phyloP scores from a whole-genome alignment of 1,140 invertebrate species.

The Drosophila auraria region DNA sequence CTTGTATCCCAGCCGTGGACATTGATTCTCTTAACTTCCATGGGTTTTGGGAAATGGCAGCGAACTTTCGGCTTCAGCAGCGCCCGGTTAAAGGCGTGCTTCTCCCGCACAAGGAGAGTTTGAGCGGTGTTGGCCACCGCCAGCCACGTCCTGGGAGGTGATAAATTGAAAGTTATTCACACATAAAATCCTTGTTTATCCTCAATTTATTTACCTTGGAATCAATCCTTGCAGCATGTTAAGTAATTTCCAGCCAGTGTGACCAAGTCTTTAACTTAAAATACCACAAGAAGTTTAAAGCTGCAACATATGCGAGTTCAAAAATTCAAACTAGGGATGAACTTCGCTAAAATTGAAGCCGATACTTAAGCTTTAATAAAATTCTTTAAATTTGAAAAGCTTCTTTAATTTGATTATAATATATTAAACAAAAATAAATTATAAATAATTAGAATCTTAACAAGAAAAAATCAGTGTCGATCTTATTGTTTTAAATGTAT shows the following conservation, averaged over 20 bases:
- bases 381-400: neutral
- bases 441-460: too few relatives aligned
- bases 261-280: neutral
- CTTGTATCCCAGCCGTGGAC: conserved; percentile 89
- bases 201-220: conserved; percentile 53
- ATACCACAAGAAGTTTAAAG: neutral
- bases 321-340: conserved; percentile 14
- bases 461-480: too few relatives aligned
- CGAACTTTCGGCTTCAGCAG: conserved; percentile 86
- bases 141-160: conserved; percentile 45
- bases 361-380: too few relatives aligned
- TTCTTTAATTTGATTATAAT: neutral
- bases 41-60: conserved; percentile 90
- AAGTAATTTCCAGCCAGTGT: conserved; percentile 50
- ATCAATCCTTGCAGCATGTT: conserved; percentile 71
- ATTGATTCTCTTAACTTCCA: conserved; percentile 89
- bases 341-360: neutral
- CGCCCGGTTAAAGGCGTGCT: conserved; percentile 72
- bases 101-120: conserved; percentile 63
- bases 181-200: conserved; percentile 4
- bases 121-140: conserved; percentile 54
- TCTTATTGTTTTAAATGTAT: neutral
- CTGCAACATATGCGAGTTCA: neutral
- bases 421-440: too few relatives aligned
- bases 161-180: neutral